phyloP scores from a whole-genome alignment of 2,888 invertebrate species.

The Dasysyrphus albostriatus region DNA sequence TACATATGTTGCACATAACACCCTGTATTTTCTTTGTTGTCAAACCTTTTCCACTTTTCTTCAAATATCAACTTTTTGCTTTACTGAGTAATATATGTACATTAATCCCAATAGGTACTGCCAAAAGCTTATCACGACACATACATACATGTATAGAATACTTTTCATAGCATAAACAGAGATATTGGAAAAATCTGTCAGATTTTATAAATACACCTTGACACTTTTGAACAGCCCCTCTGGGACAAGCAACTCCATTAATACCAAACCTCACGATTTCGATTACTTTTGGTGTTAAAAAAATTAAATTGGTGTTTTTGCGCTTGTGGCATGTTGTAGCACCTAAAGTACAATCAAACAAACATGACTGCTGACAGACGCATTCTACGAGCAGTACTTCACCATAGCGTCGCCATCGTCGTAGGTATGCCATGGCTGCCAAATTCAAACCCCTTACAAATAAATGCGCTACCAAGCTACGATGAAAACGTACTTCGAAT shows the following conservation, averaged over 20 bases:
- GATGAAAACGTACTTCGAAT: background rate
- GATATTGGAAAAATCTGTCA: constrained; percentile 34
- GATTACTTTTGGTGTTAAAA: constrained; percentile 45
- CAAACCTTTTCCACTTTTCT: background rate
- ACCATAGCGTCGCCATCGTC: background rate
- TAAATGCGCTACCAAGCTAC: background rate
- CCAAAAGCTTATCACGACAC: background rate
- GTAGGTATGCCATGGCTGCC: constrained; percentile 1
- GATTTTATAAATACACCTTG: constrained; percentile 33
- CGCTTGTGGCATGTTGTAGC: constrained; percentile 36
- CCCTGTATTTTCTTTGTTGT: background rate
- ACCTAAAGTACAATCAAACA: constrained; percentile 44
- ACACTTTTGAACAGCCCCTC: constrained; percentile 26
- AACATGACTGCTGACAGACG: constrained; percentile 43
- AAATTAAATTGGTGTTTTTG: constrained; percentile 47
- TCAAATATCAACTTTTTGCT: background rate
- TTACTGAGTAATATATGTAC: constrained; percentile 1
- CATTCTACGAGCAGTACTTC: constrained; percentile 11
- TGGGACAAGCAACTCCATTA: constrained; percentile 28
- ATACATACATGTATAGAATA: background rate
- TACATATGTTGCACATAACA: no score
- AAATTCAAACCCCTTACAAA: constrained; percentile 25
- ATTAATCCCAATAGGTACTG: background rate
- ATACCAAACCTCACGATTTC: constrained; percentile 43
- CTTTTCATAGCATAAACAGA: background rate